Percentiles rank a stretch among this genome's conserved stretches.
phyloP scores from a whole-genome alignment of 2,888 invertebrate species.

The Nymphalis c-album region DNA sequence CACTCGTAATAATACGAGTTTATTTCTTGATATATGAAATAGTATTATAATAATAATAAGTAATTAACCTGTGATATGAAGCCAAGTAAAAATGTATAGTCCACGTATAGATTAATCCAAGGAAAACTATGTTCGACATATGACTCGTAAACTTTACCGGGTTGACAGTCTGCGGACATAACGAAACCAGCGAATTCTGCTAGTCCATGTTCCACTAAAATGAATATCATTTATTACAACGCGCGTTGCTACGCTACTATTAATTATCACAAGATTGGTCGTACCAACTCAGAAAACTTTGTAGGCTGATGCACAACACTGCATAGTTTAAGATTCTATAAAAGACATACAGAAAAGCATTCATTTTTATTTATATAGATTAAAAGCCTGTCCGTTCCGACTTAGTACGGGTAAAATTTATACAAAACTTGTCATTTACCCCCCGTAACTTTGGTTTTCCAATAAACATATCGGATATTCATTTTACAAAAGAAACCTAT shows the following conservation, averaged over 20 bases:
- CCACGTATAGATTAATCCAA: constrained; percentile 44
- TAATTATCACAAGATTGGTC: too few relatives aligned
- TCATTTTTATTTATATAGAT: too few relatives aligned
- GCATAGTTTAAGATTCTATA: too few relatives aligned
- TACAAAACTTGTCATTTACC: neutral
- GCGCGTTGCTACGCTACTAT: too few relatives aligned
- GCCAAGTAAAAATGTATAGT: constrained; percentile 49
- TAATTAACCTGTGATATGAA: constrained; percentile 49
- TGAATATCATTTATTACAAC: constrained; percentile 2
- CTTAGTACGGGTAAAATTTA: neutral
- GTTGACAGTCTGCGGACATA: constrained; percentile 49
- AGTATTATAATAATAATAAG: neutral
- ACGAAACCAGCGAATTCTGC: constrained; percentile 50
- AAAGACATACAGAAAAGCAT: too few relatives aligned
- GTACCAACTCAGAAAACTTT: too few relatives aligned
- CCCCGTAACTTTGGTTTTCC: too few relatives aligned
- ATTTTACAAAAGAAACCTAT: too few relatives aligned
- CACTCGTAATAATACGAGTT: too few relatives aligned
- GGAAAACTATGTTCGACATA: constrained; percentile 48
- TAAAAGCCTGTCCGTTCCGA: neutral
- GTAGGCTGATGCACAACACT: too few relatives aligned
- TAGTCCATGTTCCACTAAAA: constrained; percentile 60
- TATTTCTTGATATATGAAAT: too few relatives aligned
- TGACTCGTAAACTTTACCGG: constrained; percentile 44
- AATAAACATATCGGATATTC: too few relatives aligned